Conservation (phyloP, 2,797 vertebrate genomes). For the Mormyrops boulengeri region DNA sequence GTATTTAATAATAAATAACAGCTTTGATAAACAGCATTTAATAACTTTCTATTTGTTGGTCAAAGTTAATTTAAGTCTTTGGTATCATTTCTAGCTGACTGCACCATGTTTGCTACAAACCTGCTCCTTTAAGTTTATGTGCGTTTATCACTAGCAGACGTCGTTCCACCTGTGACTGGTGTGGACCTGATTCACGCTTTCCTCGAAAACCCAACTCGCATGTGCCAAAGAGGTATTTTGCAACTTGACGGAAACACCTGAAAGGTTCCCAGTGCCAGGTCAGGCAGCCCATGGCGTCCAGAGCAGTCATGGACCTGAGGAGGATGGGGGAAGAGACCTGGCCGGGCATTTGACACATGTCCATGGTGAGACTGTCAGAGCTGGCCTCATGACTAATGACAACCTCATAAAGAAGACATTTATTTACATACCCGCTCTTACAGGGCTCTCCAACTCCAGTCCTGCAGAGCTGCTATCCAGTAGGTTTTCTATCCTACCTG, state of each 20-base stretch:
- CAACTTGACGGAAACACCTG: not conserved
- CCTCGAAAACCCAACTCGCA: not conserved
- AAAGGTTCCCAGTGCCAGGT: not conserved
- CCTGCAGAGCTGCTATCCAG: too few species aligned
- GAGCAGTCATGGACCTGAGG: not conserved
- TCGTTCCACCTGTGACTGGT: not conserved
- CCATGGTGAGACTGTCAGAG: not conserved
- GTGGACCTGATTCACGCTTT: not conserved
- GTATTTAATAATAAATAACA: not conserved
- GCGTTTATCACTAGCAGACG: not conserved
- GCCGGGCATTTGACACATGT: not conserved
- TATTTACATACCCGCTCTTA: not conserved
- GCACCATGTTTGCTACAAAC: not conserved
- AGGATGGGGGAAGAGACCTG: not conserved
- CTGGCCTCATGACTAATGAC: not conserved
- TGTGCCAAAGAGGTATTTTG: not conserved
- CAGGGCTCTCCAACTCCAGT: not conserved
- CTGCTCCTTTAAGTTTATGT: not conserved
- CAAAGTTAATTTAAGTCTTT: not conserved
- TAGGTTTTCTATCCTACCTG: not conserved
- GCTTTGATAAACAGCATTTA: not conserved
- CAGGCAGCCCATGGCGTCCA: not conserved
- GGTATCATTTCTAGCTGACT: not conserved
- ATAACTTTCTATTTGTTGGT: not conserved
- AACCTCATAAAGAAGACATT: not conserved